Evolutionary conservation across 2,113 vertebrate species (phyloP).

Genomic region (Eubucco bourcierii): DNA sequence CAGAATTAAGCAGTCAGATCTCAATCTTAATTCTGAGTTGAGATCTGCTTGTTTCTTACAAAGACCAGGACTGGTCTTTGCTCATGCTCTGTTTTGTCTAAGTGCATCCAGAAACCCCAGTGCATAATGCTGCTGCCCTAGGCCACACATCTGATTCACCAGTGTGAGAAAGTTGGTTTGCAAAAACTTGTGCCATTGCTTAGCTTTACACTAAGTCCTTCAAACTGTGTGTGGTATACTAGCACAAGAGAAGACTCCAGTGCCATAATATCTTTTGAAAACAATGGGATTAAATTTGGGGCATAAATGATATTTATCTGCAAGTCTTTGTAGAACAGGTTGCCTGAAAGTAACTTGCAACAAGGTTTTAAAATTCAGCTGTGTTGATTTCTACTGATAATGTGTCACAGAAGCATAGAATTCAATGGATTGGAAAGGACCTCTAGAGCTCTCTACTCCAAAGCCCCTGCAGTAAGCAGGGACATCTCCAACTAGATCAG

Average conservation of each 20-base stretch:
- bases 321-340: not conserved
- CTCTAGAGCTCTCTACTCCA: too few species aligned
- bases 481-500: too few species aligned
- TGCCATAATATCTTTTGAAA: not conserved
- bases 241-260: not conserved
- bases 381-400: not conserved
- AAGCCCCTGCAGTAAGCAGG: too few species aligned
- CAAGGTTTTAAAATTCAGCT: not conserved
- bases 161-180: not conserved
- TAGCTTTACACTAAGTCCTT: not conserved
- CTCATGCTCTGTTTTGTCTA: not conserved
- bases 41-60: not conserved
- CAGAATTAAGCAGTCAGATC: not conserved
- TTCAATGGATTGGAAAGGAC: too few species aligned
- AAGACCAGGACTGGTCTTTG: not conserved
- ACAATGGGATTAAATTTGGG: not conserved
- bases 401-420: not conserved
- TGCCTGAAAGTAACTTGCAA: not conserved
- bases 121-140: not conserved
- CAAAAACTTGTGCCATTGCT: not conserved
- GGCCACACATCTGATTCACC: not conserved
- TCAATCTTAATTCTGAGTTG: not conserved
- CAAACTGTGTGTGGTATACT: not conserved
- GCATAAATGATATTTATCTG: not conserved
- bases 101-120: not conserved